Evolutionary conservation across 2,888 invertebrate species (phyloP).

Genomic region (Malacosoma neustria): DNA sequence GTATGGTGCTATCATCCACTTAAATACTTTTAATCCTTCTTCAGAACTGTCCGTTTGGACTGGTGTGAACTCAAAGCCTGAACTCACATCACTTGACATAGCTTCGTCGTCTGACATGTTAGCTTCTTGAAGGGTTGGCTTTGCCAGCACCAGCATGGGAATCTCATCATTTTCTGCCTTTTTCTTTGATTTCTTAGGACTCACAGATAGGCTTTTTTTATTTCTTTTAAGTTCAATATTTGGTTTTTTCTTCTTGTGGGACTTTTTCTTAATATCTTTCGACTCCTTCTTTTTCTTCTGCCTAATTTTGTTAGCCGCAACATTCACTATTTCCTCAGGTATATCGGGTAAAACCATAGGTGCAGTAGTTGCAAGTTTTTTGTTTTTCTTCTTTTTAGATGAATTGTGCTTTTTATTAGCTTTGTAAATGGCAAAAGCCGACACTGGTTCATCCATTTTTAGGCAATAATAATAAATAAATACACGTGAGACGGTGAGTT

Average conservation of each 20-base stretch:
- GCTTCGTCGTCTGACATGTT: constrained; percentile 11
- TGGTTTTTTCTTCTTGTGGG: constrained; percentile 39
- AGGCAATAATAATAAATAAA: not conserved
- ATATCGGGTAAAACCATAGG: constrained; percentile 15
- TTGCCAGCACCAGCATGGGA: constrained; percentile 25
- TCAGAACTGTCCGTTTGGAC: constrained; percentile 68
- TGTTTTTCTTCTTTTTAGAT: constrained; percentile 28
- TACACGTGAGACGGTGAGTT: too few relatives aligned
- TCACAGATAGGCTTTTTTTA: not conserved
- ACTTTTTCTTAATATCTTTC: constrained; percentile 43
- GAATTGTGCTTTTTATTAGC: constrained; percentile 32
- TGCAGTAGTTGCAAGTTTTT: constrained; percentile 7
- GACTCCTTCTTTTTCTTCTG: constrained; percentile 33
- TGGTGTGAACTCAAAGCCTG: constrained; percentile 38
- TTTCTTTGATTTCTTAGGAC: constrained; percentile 1
- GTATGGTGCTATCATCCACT: constrained; percentile 84
- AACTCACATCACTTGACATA: constrained; percentile 26
- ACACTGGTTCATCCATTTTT: constrained; percentile 47
- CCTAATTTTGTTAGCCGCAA: constrained; percentile 41
- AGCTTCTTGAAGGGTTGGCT: constrained; percentile 3
- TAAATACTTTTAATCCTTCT: constrained; percentile 78
- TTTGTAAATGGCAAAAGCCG: constrained; percentile 57
- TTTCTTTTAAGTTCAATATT: constrained; percentile 7
- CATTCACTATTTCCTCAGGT: constrained; percentile 24
- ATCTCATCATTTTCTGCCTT: constrained; percentile 27